Evolutionary conservation across 1,140 invertebrate species (phyloP).

Genomic region (Condylostylus longicornis): DNA sequence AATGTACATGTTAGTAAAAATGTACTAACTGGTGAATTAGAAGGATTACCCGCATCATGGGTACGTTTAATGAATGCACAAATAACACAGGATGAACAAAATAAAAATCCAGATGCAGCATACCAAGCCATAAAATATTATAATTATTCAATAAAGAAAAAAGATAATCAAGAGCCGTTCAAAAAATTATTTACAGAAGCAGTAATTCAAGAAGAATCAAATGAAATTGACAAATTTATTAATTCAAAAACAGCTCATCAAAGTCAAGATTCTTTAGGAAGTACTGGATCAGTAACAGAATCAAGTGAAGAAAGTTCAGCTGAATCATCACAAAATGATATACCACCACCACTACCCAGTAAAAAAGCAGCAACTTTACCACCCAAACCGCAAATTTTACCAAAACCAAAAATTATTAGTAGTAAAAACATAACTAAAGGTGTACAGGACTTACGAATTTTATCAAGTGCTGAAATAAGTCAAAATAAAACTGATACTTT

Average conservation of each 20-base stretch:
- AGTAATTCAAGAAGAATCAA: conserved; percentile 57
- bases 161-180: conserved; percentile 46
- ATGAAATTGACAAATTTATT: conserved; percentile 60
- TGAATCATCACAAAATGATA: conserved; percentile 11
- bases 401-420: conserved; percentile 25
- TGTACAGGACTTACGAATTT: conserved; percentile 21
- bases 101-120: conserved; percentile 75
- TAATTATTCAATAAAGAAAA: conserved; percentile 68
- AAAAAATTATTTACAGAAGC: conserved; percentile 66
- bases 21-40: conserved; percentile 56
- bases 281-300: conserved; percentile 7
- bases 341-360: conserved; percentile 31
- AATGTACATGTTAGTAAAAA: conserved; percentile 70
- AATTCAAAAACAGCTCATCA: conserved; percentile 50
- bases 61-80: conserved; percentile 64
- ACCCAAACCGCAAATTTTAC: conserved; percentile 30
- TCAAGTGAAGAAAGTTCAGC: conserved; percentile 5
- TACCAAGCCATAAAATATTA: conserved; percentile 83
- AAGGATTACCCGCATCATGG: conserved; percentile 64
- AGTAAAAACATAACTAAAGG: conserved; percentile 24
- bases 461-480: conserved; percentile 9
- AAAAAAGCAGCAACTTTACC: conserved; percentile 27
- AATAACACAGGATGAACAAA: conserved; percentile 75
- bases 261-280: conserved; percentile 40
- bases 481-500: conserved; percentile 34